Conservation (phyloP, 2,888 invertebrate genomes). For the Microchrysa polita region DNA sequence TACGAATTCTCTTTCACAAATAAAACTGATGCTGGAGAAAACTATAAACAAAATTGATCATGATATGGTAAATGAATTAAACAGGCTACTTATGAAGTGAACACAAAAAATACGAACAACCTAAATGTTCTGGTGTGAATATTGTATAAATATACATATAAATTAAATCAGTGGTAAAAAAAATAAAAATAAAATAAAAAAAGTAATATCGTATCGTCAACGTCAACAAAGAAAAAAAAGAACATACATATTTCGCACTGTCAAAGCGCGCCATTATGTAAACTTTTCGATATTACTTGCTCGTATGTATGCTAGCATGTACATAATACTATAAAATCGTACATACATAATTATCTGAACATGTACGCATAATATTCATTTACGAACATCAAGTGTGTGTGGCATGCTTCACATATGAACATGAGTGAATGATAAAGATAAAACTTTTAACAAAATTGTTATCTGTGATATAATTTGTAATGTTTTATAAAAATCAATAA, state of each 20-base stretch:
- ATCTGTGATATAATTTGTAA: slow-evolving; percentile 56
- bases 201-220: neutral
- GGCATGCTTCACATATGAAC: neutral
- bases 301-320: neutral
- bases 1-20: too few relatives aligned
- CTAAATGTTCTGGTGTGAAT: neutral
- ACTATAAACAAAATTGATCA: too few relatives aligned
- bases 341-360: too few relatives aligned
- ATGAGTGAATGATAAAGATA: slow-evolving; percentile 26
- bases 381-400: neutral
- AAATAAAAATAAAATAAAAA: neutral
- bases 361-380: neutral
- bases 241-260: too few relatives aligned
- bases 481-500: slow-evolving; percentile 48
- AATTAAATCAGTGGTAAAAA: slow-evolving; percentile 5
- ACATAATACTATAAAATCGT: neutral
- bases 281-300: too few relatives aligned
- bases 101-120: neutral
- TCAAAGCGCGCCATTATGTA: too few relatives aligned
- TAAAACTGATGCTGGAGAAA: too few relatives aligned
- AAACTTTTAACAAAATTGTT: slow-evolving; percentile 54
- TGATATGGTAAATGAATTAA: too few relatives aligned
- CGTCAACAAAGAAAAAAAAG: too few relatives aligned
- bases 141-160: slow-evolving; percentile 5
- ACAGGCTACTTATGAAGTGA: too few relatives aligned